A percentile compares a stretch with the other conserved stretches of the same genome.
Conservation (phyloP, 2,888 invertebrate species). For the Coenonympha glycerion region DNA sequence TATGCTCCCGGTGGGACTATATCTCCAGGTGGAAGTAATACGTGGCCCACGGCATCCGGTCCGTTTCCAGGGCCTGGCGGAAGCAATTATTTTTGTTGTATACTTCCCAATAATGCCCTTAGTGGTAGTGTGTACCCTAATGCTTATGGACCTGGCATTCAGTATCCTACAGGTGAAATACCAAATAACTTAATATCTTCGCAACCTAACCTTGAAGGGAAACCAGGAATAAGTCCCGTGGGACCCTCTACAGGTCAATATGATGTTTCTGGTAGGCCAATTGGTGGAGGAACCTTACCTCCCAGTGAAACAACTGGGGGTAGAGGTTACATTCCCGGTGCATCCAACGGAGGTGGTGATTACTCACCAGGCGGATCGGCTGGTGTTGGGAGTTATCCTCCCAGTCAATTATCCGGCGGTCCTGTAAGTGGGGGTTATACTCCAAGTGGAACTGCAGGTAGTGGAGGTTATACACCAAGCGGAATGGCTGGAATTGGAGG, state of each 20-base stretch:
- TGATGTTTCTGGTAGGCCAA: background rate
- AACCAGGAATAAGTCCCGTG: background rate
- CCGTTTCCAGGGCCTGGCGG: conserved; percentile 28
- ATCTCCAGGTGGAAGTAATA: conserved; percentile 9
- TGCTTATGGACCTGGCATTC: conserved; percentile 5
- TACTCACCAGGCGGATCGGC: background rate
- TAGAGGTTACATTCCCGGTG: background rate
- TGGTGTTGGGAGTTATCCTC: background rate
- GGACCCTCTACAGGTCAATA: background rate
- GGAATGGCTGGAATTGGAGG: conserved; percentile 3
- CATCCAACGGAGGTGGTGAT: background rate
- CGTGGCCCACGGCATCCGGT: conserved; percentile 27
- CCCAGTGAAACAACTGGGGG: background rate
- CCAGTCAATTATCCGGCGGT: background rate
- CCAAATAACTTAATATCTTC: conserved; percentile 8
- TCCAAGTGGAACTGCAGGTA: conserved; percentile 9
- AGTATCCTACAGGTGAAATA: conserved; percentile 3
- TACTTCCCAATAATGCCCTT: conserved; percentile 23
- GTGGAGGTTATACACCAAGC: conserved; percentile 16
- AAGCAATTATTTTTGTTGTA: conserved; percentile 29
- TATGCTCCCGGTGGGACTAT: background rate
- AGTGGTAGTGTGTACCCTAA: conserved; percentile 13
- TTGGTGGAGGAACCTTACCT: background rate
- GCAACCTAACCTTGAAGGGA: background rate
- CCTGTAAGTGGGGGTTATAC: conserved; percentile 4